Evolutionary conservation across 1,140 invertebrate genomes (phyloP).

Genomic region (Spodoptera litura): DNA sequence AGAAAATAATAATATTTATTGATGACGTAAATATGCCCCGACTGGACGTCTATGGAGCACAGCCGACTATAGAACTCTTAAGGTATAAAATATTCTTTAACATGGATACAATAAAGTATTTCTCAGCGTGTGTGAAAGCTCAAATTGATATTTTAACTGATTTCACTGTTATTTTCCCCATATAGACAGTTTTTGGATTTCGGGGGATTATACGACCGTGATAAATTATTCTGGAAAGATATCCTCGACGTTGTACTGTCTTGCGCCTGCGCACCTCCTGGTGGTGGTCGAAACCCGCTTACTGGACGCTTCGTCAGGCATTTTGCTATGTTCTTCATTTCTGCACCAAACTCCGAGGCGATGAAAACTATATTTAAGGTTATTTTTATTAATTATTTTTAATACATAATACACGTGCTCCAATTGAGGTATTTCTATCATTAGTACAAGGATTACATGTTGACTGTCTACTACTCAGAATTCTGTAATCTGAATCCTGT

Average conservation of each 20-base stretch:
- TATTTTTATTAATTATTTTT: background rate
- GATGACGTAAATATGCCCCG: slow-evolving; percentile 97
- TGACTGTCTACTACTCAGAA: too few relatives aligned
- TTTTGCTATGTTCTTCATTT: slow-evolving; percentile 93
- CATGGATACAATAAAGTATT: too few relatives aligned
- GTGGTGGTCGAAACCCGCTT: slow-evolving; percentile 94
- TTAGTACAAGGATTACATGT: too few relatives aligned
- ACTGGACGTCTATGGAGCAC: slow-evolving; percentile 94
- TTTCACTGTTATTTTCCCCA: background rate
- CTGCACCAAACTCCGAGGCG: slow-evolving; percentile 90
- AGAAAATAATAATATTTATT: slow-evolving; percentile 94
- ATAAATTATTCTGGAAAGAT: slow-evolving; percentile 95
- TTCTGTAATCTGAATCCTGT: too few relatives aligned
- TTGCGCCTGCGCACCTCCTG: slow-evolving; percentile 94
- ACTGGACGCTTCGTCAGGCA: slow-evolving; percentile 94
- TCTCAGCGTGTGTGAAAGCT: too few relatives aligned
- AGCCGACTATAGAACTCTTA: slow-evolving; percentile 95
- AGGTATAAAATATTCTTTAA: slow-evolving; percentile 82
- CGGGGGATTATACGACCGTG: slow-evolving; percentile 93
- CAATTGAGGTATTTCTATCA: too few relatives aligned
- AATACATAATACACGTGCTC: background rate
- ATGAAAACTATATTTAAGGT: slow-evolving; percentile 90
- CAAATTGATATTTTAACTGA: background rate
- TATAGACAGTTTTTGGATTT: slow-evolving; percentile 93
- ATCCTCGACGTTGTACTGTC: slow-evolving; percentile 94